Conservation (phyloP, 2,797 vertebrate genomes). For the Nyctalus aviator region DNA sequence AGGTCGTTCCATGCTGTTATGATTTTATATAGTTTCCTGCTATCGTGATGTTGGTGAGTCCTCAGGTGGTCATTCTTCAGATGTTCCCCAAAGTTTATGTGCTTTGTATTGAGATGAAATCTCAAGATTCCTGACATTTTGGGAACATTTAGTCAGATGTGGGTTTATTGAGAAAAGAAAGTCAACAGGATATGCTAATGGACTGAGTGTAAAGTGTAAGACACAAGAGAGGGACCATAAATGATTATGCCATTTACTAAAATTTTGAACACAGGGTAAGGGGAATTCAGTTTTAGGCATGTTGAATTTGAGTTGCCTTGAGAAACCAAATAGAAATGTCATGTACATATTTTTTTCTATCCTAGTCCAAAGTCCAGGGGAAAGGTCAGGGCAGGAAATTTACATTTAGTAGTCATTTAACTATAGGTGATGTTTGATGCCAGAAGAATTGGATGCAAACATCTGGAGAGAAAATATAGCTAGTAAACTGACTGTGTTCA, state of each 20-base stretch:
- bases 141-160: background rate
- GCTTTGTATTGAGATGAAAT: background rate
- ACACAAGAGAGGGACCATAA: background rate
- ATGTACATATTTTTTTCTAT: background rate
- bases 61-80: background rate
- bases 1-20: background rate
- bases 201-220: background rate
- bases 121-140: background rate
- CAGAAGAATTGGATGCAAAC: background rate
- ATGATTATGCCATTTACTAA: background rate
- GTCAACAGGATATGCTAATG: background rate
- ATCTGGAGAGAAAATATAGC: background rate
- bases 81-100: background rate
- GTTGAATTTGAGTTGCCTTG: background rate
- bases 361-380: background rate
- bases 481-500: background rate
- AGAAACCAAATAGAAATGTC: background rate
- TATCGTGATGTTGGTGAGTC: background rate
- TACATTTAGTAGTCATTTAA: background rate
- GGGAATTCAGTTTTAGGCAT: background rate
- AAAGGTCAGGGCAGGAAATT: background rate
- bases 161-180: background rate
- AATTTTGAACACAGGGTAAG: background rate
- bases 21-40: background rate
- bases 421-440: background rate